Percentiles rank a stretch among this genome's conserved stretches.
phyloP scores from a whole-genome alignment of 1,140 invertebrate genomes.

The Spodoptera litura region DNA sequence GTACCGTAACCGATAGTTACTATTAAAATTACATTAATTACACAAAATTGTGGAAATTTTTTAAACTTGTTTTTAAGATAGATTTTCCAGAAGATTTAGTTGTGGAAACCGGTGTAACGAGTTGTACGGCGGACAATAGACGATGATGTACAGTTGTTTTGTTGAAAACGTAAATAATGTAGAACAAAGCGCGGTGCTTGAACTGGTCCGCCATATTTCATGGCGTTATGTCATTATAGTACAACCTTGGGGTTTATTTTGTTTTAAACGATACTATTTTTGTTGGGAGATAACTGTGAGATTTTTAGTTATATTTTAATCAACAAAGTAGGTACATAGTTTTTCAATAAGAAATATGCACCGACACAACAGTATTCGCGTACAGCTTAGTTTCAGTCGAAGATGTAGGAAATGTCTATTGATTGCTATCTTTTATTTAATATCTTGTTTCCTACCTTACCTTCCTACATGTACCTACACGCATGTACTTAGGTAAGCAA shows the following conservation, averaged over 20 bases:
- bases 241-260: not conserved
- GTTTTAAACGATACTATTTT: too few species aligned
- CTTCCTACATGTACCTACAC: too few species aligned
- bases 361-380: too few species aligned
- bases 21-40: not conserved
- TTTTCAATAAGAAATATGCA: too few species aligned
- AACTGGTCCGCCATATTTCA: conserved; percentile 10
- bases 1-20: too few species aligned
- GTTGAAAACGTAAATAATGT: not conserved
- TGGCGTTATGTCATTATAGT: not conserved
- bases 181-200: not conserved
- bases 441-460: too few species aligned
- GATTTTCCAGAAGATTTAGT: not conserved
- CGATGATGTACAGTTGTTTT: not conserved
- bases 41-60: conserved; percentile 5
- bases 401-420: too few species aligned
- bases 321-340: too few species aligned
- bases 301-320: too few species aligned
- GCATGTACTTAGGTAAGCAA: not conserved
- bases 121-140: not conserved
- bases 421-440: too few species aligned
- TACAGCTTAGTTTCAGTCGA: too few species aligned
- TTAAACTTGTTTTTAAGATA: not conserved
- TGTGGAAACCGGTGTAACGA: not conserved
- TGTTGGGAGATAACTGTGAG: too few species aligned